A percentile compares a stretch with the other conserved stretches of the same genome.
Conservation (phyloP, 2,888 invertebrate species). For the Eupithecia vulgata region DNA sequence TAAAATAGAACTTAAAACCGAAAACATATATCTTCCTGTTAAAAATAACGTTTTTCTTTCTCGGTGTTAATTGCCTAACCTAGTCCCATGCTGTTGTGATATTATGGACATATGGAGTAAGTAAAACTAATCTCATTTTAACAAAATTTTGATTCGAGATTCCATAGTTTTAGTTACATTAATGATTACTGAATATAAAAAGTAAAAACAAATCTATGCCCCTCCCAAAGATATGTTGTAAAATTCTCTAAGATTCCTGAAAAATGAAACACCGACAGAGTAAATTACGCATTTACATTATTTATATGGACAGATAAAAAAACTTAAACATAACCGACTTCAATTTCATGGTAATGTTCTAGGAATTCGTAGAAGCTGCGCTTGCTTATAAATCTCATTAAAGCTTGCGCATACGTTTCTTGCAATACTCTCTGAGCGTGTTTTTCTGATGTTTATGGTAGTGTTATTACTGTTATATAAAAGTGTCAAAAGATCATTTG, state of each 20-base stretch:
- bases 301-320: neutral
- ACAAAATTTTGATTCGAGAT: neutral
- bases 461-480: neutral
- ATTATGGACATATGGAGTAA: neutral
- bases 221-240: neutral
- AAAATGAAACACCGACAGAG: neutral
- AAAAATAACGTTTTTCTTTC: neutral
- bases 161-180: neutral
- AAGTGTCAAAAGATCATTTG: neutral
- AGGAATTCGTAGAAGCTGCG: neutral
- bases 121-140: neutral
- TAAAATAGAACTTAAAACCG: neutral
- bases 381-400: slow-evolving; percentile 1
- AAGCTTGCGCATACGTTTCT: neutral
- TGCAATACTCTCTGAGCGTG: neutral
- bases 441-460: neutral
- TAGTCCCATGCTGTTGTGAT: neutral
- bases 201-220: neutral
- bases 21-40: neutral
- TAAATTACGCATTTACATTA: neutral
- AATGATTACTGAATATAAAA: neutral
- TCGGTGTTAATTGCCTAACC: neutral
- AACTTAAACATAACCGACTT: neutral
- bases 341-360: neutral
- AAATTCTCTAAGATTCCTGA: neutral